Base-by-base conservation (phyloP, 1,140 invertebrate species). In the Orchestia grillus region DNA sequence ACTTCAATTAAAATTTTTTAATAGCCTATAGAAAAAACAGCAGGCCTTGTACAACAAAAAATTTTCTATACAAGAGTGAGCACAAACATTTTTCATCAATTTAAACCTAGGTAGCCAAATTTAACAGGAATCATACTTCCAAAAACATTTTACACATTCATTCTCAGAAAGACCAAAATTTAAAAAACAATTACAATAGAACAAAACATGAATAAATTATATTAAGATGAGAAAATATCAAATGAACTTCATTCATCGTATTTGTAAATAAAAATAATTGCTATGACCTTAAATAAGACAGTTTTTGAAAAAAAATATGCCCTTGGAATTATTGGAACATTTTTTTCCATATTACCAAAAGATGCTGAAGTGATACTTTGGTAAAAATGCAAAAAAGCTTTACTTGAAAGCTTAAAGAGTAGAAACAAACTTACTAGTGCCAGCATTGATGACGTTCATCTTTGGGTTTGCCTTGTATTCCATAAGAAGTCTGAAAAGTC, bases 391-490 rank as follows among this genome's bases (percentile, higher is more conserved):
- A 23, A 36, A 77, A 77, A 77, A 19, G 19, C 62, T 36, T 28
- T 23, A 77, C 62, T 23, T 36, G 11, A 23, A 77, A 36, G 1
- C 11, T 36, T 36, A 77, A 77, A 1, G 28, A 77, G 11, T 77
- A 15, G 28, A 77, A 77, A 77, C 62, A 36, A 45, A 45, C 92
- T 94, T 94, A 94, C 92, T 94, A 40, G 92, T 94, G 92, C 92
- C 92, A 15, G 92, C 92, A 94, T 94, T 94, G 92, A 94, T 96
- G 41, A 97, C 96, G 90, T 96, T 96, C 95, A 97, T 96, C 62
- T 97, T 97, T 77, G 96, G 96, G 94, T 97, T 97, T 42, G 96
- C 96, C 53, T 96, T 96, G n/a, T 96, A 77, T 19, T 96, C 95
- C 90, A 97, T 45, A 40, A 97, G 95, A 40, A 96, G 96, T 47